A percentile compares a stretch with the other conserved stretches of the same genome.
Conservation (phyloP, 1,140 invertebrate species). For the Periplaneta americana region DNA sequence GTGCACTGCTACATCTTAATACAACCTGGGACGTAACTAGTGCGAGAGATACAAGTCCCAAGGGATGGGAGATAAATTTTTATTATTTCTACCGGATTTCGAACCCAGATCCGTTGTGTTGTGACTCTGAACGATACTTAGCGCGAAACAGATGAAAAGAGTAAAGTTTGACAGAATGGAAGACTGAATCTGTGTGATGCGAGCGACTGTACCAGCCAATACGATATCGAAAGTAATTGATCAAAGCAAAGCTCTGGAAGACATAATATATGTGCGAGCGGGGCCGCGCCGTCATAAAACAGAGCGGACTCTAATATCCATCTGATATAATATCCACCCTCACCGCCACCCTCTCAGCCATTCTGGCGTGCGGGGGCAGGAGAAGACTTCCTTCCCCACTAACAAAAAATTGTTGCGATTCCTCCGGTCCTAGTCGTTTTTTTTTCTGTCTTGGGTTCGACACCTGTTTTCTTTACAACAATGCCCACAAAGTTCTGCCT, state of each 20-base stretch:
- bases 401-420: not conserved
- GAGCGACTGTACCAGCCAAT: not conserved
- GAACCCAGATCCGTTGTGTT: too few relatives aligned
- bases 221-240: not conserved
- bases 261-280: not conserved
- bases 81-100: too few relatives aligned
- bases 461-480: not conserved
- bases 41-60: too few relatives aligned
- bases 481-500: too few relatives aligned
- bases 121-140: too few relatives aligned
- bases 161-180: too few relatives aligned
- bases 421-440: not conserved
- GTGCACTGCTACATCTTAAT: too few relatives aligned
- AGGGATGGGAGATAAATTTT: too few relatives aligned
- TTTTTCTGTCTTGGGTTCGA: not conserved
- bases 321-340: not conserved
- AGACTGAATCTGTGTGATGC: not conserved
- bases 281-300: not conserved
- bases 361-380: not conserved
- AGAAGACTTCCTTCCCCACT: not conserved
- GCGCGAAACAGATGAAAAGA: too few relatives aligned
- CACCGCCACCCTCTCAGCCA: not conserved
- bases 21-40: too few relatives aligned
- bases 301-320: not conserved
- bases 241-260: not conserved